These are phyloP conservation scores for Anguilla anguilla DNA, from an alignment of 2,797 vertebrate species.

Conservation along the genomic window DNA sequence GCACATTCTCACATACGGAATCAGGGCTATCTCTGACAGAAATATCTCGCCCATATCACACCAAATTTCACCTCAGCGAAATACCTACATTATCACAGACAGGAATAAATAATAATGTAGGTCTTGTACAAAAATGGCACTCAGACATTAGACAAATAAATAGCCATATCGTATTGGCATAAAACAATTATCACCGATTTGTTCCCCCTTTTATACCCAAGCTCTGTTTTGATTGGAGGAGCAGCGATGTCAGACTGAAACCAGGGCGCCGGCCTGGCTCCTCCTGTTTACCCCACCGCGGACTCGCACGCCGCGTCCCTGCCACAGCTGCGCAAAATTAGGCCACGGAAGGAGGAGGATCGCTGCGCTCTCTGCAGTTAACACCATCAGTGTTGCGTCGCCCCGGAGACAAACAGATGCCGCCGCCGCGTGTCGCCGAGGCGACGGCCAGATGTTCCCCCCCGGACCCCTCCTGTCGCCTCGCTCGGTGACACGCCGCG, in stretches of 20 bases:
- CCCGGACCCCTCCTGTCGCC: constrained; percentile 67
- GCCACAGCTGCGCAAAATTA: constrained; percentile 76
- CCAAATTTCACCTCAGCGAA: background rate
- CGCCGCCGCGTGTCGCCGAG: constrained; percentile 72
- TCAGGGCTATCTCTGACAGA: too few species aligned
- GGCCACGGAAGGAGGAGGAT: constrained; percentile 77
- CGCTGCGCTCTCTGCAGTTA: constrained; percentile 78
- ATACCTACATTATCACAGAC: too few species aligned
- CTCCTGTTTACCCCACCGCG: constrained; percentile 35
- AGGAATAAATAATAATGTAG: background rate
- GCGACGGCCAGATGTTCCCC: constrained; percentile 80
- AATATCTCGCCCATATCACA: background rate
- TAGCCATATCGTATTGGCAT: background rate
- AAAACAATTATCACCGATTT: background rate
- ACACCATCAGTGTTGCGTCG: constrained; percentile 85
- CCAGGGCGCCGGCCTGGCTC: constrained; percentile 31
- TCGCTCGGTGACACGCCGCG: constrained; percentile 76
- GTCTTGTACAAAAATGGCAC: background rate
- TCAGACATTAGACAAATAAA: background rate
- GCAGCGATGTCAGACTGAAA: constrained; percentile 46
- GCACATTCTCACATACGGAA: background rate
- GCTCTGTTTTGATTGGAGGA: constrained; percentile 34
- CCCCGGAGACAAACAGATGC: constrained; percentile 89
- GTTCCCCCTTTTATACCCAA: constrained; percentile 45
- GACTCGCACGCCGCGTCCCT: constrained; percentile 23